phyloP scores from a whole-genome alignment of 2,888 invertebrate genomes.

The Petrolisthes cinctipes region DNA sequence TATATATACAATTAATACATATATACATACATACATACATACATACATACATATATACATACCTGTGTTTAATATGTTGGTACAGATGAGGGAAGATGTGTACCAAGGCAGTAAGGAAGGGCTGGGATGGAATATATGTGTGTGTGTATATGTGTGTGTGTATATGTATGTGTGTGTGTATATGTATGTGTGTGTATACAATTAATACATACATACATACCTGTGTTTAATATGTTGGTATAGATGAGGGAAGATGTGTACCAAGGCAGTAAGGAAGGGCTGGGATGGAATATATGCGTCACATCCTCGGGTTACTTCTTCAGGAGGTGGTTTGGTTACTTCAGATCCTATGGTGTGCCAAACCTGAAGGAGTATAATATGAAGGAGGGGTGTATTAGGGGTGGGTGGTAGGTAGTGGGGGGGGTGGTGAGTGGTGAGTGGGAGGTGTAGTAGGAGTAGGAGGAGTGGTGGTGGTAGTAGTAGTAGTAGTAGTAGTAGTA shows the following conservation, averaged over 20 bases:
- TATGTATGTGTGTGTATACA: no score
- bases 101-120: constrained; percentile 92
- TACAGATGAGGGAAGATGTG: constrained; percentile 96
- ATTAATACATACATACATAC: constrained; percentile 71
- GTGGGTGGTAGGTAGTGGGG: neutral
- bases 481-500: no score
- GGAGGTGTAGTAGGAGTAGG: neutral
- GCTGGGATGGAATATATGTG: constrained; percentile 87
- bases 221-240: constrained; percentile 88
- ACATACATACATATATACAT: constrained; percentile 45
- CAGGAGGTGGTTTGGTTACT: constrained; percentile 77
- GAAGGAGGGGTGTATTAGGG: neutral
- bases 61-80: constrained; percentile 75
- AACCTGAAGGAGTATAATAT: constrained; percentile 66
- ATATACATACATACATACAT: neutral
- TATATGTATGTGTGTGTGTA: neutral
- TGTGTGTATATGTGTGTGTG: neutral
- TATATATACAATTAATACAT: neutral
- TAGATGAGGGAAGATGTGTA: constrained; percentile 95
- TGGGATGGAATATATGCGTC: constrained; percentile 85
- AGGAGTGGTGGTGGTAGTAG: no score
- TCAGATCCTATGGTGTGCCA: constrained; percentile 90
- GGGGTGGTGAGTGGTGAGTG: neutral
- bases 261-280: constrained; percentile 91
- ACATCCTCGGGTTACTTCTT: constrained; percentile 69